Base-by-base conservation (phyloP, 2,797 vertebrate genomes). In the Enteromius radiatus region DNA sequence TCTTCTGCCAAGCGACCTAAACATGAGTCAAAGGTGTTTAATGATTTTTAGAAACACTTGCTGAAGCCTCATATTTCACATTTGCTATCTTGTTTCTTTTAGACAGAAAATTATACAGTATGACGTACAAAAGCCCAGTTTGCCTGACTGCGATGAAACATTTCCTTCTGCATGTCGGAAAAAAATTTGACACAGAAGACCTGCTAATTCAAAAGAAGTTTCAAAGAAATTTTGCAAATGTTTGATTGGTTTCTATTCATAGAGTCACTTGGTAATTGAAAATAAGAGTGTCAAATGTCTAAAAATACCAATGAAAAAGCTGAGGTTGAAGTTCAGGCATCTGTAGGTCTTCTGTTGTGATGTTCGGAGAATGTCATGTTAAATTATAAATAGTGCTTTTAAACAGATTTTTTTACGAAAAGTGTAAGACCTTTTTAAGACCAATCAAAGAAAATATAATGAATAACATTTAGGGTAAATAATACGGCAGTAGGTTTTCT, bases 11-110 rank as follows among this genome's bases (percentile, higher is more conserved):
- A 43, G 41, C n/a, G 31, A 68, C 61, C 45, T 14, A 76, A 83
- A 77, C 52, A 69, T 10, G 64, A 83, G 64, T 70, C 74, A 69
- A 76, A 83, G 19, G 81, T 76, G 73, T 77, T 76, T 68, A 82
- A 76, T 76, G 63, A 43, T 82, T 82, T 81, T 76, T 64, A 59
- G 63, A 56, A 69, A 68, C 38, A 38, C 28, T 33, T 74, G 43
- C 69, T 52, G 80, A 74, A 74, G 31, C 45, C 26, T 77, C 64
- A 76, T 63, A 61, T 61, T 41, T 83, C 74, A 76, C 31, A 67
- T 75, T 52, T 11, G 1, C 11, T 75, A 43, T 81, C 80, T 64
- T 73, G 45, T 54, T 41, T 65, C n/a, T 67, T 76, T 82, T 49
- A 41, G 49, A 41, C 36, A 61, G 63, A 77, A 69, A 68, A 31